These are phyloP conservation scores for Papilio glaucus DNA, from an alignment of 1,140 invertebrate genomes.

Conservation along the genomic window DNA sequence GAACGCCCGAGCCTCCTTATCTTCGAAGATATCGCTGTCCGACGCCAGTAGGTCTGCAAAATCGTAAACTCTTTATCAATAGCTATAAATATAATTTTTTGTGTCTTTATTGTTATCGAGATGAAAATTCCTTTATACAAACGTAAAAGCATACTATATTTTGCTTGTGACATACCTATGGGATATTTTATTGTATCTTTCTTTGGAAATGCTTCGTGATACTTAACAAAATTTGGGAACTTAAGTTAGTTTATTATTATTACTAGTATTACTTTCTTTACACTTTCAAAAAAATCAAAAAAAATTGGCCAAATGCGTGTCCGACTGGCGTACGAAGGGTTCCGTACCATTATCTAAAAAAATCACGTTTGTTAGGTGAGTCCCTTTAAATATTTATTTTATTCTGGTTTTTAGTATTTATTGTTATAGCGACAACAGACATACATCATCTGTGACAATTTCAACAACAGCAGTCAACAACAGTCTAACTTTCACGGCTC, in stretches of 20 bases:
- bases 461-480: too few species aligned
- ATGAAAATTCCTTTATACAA: constrained; percentile 5
- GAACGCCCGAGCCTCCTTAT: constrained; percentile 88
- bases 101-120: not conserved
- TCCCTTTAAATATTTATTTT: too few species aligned
- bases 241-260: not conserved
- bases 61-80: constrained; percentile 27
- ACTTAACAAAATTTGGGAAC: not conserved
- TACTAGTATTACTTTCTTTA: too few species aligned
- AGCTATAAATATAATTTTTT: constrained; percentile 2
- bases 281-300: too few species aligned
- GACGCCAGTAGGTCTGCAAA: constrained; percentile 82
- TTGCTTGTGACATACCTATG: not conserved
- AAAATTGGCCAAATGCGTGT: too few species aligned
- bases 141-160: not conserved
- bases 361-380: too few species aligned
- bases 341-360: too few species aligned
- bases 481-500: too few species aligned
- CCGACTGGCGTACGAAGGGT: too few species aligned
- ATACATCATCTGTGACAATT: too few species aligned
- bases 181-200: constrained; percentile 1
- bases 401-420: too few species aligned
- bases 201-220: not conserved
- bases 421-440: too few species aligned
- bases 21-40: constrained; percentile 85